Base-by-base conservation (phyloP, 2,113 vertebrate species). In the Crotalus viridis region DNA sequence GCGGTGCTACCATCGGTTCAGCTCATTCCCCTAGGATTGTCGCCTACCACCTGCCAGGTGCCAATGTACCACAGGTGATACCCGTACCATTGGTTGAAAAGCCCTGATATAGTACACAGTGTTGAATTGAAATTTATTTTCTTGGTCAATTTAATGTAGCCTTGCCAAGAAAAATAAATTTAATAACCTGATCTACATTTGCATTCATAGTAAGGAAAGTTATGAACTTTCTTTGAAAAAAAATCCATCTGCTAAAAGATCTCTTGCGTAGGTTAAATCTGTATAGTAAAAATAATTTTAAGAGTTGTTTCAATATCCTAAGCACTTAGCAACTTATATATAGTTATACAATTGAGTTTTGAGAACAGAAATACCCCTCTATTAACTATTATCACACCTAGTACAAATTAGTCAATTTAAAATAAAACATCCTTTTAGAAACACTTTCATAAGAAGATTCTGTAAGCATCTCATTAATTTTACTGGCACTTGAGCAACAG, bases 111-210 rank as follows among this genome's bases (percentile, higher is more conserved):
- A 39, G 22, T 61, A 33, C 22, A 19, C 5, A 43, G 1, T 3
- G 4, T 1, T 54, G 51, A 88, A 69, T 15, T 55, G 33, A 88
- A 74, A n/a, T 21, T 46, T 9, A 61, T 59, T n/a, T 89, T 26
- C 12, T n/a, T 17, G 28, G 13, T 33, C 13, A 74, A 17, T 33
- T 74, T 74, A 74, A 93, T 89, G 33, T 59, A 89, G 92, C 88
- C 26, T 90, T 28, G 39, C 51, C 59, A 85, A 74, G 59, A 85
- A 93, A 93, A 88, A 88, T 93, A 69, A 86, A 74, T 51, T 89
- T 59, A 59, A 93, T 85, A 61, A 81, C 19, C 46, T 93, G 64
- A 88, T 39, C 54, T 88, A 89, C 17, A 57, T 57, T 89, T 85
- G 61, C 54, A 91, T 21, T 81, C 64, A 89, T 89, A 85, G 21